Conservation (phyloP, 2,888 invertebrate genomes). For the Pseudanteris insignis region DNA sequence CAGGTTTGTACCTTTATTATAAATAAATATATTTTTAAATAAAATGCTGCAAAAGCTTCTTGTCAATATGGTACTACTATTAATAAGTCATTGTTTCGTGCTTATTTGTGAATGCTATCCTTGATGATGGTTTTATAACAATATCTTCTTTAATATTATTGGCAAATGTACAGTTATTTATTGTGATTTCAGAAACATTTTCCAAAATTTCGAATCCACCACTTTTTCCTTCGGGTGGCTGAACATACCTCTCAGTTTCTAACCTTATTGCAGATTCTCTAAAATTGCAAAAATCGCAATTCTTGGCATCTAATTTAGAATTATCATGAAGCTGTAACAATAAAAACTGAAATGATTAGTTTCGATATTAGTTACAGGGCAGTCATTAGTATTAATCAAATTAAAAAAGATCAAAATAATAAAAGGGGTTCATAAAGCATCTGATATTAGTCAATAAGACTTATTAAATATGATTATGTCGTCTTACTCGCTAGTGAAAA, state of each 20-base stretch:
- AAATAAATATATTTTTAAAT: too few species aligned
- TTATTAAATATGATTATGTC: too few species aligned
- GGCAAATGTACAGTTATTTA: slow-evolving; percentile 57
- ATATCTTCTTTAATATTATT: slow-evolving; percentile 57
- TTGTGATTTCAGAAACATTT: slow-evolving; percentile 50
- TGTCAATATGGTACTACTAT: too few species aligned
- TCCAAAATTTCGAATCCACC: slow-evolving; percentile 54
- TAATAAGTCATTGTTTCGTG: slow-evolving; percentile 50
- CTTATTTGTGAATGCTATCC: slow-evolving; percentile 47
- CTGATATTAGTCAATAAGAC: background rate
- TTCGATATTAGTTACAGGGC: too few species aligned
- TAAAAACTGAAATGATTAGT: slow-evolving; percentile 3
- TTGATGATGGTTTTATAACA: slow-evolving; percentile 48
- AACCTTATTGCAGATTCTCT: slow-evolving; percentile 68
- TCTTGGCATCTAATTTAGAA: slow-evolving; percentile 58
- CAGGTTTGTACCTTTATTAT: too few species aligned
- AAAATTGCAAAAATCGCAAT: slow-evolving; percentile 65
- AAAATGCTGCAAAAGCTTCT: too few species aligned
- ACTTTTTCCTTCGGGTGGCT: slow-evolving; percentile 47
- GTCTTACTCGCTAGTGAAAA: too few species aligned
- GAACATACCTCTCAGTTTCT: slow-evolving; percentile 64
- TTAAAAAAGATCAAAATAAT: too few species aligned
- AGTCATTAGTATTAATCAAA: too few species aligned
- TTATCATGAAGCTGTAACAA: slow-evolving; percentile 66
- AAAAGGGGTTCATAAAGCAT: too few species aligned